These are phyloP conservation scores for Philotrypesis tridentata DNA, from an alignment of 1,140 invertebrate genomes.

Conservation along the genomic window DNA sequence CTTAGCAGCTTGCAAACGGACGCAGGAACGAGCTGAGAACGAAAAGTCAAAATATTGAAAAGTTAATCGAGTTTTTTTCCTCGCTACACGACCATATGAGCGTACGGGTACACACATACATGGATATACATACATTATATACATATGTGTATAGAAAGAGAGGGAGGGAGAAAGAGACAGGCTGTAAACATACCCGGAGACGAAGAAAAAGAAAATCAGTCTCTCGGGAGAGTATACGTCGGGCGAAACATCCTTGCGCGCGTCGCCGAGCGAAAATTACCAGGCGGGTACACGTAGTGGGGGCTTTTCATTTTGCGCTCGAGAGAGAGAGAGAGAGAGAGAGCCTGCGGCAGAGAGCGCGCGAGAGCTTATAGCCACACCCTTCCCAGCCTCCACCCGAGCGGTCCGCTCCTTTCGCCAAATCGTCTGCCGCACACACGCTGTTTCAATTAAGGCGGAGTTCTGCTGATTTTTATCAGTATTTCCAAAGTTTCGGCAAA, in stretches of 20 bases:
- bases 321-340: background rate
- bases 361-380: slow-evolving; percentile 36
- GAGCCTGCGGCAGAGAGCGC: background rate
- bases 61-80: no score
- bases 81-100: no score
- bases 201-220: background rate
- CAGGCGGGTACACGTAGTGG: background rate
- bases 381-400: background rate
- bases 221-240: background rate
- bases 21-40: no score
- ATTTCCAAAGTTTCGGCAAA: no score
- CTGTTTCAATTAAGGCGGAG: background rate
- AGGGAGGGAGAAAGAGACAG: no score
- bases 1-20: no score
- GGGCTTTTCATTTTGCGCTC: background rate
- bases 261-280: background rate
- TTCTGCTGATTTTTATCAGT: no score
- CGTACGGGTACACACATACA: no score
- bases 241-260: background rate
- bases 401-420: background rate
- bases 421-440: background rate
- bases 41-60: no score
- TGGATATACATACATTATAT: no score
- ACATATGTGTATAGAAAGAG: no score
- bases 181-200: background rate